Evolutionary conservation across 2,888 invertebrate genomes (phyloP).

Genomic region (Drosophila ezoana): DNA sequence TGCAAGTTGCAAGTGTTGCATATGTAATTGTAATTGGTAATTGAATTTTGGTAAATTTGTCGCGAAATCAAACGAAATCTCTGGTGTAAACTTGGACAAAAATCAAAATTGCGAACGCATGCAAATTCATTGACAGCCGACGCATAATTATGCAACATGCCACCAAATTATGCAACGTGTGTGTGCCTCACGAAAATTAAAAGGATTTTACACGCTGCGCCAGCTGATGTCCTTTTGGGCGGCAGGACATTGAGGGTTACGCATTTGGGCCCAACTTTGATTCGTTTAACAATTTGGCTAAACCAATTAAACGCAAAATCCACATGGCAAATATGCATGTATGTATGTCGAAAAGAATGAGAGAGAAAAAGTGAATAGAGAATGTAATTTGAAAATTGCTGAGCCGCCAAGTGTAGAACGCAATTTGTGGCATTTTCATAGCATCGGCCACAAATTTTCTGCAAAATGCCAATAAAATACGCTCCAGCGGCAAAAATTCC

Average conservation of each 20-base stretch:
- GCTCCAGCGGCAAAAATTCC: conserved; percentile 79
- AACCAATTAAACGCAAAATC: conserved; percentile 71
- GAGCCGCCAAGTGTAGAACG: conserved; percentile 30
- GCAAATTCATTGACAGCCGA: conserved; percentile 68
- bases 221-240: conserved; percentile 11
- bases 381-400: conserved; percentile 61
- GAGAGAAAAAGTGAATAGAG: conserved; percentile 5
- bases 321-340: conserved; percentile 4
- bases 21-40: conserved; percentile 35
- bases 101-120: conserved; percentile 33
- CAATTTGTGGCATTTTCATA: conserved; percentile 64
- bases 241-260: conserved; percentile 17
- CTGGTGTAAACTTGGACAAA: conserved; percentile 40
- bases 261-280: conserved; percentile 59
- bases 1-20: background rate
- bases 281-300: conserved; percentile 75
- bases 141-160: conserved; percentile 65
- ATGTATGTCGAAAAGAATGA: background rate
- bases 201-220: conserved; percentile 36
- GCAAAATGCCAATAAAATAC: conserved; percentile 78
- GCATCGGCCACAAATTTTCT: conserved; percentile 66
- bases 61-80: conserved; percentile 17
- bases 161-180: conserved; percentile 70
- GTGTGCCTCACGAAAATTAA: conserved; percentile 64
- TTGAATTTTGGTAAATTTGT: conserved; percentile 43